Conservation (phyloP, 37 sponge, comb jelly and placozoan species). For the Spongilla lacustris region DNA sequence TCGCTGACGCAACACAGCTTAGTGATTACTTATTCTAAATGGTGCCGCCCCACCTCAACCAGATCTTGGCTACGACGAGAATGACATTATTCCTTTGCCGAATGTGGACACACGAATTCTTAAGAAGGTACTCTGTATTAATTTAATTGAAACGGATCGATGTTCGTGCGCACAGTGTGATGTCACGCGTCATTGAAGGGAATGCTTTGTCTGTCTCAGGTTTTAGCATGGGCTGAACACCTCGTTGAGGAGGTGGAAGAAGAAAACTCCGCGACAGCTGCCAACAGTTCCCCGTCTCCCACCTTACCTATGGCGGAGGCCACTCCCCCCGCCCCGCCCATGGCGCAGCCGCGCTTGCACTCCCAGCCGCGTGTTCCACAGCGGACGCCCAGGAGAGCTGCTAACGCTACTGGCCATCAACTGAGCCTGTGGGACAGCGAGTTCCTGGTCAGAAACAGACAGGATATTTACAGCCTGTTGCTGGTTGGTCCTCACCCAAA, state of each 20-base stretch:
- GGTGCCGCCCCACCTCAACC: background rate
- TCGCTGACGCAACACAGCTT: background rate
- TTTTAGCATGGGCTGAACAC: constrained; percentile 59
- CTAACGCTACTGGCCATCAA: constrained; percentile 36
- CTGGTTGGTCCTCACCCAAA: constrained; percentile 29
- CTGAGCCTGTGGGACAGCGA: constrained; percentile 63
- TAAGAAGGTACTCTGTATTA: constrained; percentile 28
- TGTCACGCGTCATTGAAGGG: background rate
- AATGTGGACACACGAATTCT: constrained; percentile 54
- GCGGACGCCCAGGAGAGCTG: constrained; percentile 3
- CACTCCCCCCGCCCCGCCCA: constrained; percentile 35
- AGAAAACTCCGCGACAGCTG: background rate
- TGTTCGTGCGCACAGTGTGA: background rate
- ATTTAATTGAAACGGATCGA: background rate
- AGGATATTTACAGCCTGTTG: constrained; percentile 57
- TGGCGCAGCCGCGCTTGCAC: background rate
- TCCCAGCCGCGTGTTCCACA: constrained; percentile 56
- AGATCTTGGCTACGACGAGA: constrained; percentile 49
- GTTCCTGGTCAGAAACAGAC: constrained; percentile 50
- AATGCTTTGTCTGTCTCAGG: background rate
- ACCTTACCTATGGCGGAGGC: background rate
- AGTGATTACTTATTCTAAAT: background rate
- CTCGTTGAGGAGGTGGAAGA: constrained; percentile 6
- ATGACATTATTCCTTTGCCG: constrained; percentile 65
- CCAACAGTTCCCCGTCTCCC: constrained; percentile 7